Conservation (phyloP, 2,888 invertebrate genomes). For the Leistus spinibarbis region DNA sequence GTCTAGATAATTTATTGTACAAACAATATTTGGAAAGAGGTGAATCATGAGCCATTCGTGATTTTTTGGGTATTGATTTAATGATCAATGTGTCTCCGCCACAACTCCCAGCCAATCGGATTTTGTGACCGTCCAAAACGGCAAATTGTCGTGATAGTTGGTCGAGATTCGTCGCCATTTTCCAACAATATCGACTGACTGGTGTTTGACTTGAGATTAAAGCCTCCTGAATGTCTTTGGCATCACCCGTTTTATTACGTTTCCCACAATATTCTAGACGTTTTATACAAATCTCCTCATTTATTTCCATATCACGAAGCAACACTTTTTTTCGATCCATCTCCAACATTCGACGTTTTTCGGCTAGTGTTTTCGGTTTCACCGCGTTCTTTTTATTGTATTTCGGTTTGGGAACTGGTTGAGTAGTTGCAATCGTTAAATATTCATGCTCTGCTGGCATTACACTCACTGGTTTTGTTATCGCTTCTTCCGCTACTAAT, state of each 20-base stretch:
- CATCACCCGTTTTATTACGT: slow-evolving; percentile 51
- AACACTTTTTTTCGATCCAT: slow-evolving; percentile 49
- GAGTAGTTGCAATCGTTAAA: slow-evolving; percentile 9
- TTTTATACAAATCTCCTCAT: slow-evolving; percentile 53
- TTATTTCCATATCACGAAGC: slow-evolving; percentile 57
- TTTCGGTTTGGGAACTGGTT: slow-evolving; percentile 33
- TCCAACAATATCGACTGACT: slow-evolving; percentile 54
- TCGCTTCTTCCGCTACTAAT: slow-evolving; percentile 50
- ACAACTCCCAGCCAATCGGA: slow-evolving; percentile 41
- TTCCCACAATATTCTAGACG: slow-evolving; percentile 37
- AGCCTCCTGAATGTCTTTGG: slow-evolving; percentile 56
- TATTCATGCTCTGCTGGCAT: slow-evolving; percentile 38
- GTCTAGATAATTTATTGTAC: background rate
- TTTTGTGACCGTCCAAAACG: slow-evolving; percentile 37
- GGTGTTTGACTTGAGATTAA: slow-evolving; percentile 53
- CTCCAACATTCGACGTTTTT: slow-evolving; percentile 59
- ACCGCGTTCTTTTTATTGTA: slow-evolving; percentile 48
- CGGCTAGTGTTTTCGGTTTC: slow-evolving; percentile 62
- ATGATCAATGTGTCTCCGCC: slow-evolving; percentile 36
- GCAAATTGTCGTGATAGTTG: slow-evolving; percentile 36
- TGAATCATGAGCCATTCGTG: too few species aligned
- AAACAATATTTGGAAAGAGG: too few species aligned
- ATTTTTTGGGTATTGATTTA: background rate
- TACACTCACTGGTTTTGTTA: slow-evolving; percentile 41
- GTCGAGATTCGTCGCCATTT: slow-evolving; percentile 44